These are phyloP conservation scores for Chaetura pelagica DNA, from an alignment of 2,113 vertebrate species.

Conservation along the genomic window DNA sequence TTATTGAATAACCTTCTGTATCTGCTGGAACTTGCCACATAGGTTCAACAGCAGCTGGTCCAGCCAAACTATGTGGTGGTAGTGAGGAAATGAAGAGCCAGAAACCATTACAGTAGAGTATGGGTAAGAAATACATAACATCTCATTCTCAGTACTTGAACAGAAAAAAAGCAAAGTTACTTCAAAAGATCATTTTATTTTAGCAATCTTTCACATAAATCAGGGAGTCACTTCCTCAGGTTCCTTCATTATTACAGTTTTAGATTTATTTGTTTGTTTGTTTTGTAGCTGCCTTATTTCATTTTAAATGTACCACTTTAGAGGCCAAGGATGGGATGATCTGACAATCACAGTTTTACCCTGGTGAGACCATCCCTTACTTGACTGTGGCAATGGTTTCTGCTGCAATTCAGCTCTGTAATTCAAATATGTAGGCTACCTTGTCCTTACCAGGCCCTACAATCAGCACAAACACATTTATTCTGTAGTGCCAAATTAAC, in stretches of 20 bases:
- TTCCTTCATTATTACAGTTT: background rate
- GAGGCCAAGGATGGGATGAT: background rate
- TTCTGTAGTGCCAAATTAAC: background rate
- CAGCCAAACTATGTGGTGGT: fast-evolving
- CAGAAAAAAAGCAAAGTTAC: background rate
- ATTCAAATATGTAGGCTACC: background rate
- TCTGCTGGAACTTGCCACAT: background rate
- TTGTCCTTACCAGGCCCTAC: background rate
- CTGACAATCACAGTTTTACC: background rate
- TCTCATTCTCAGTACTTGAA: no score
- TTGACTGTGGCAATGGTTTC: background rate
- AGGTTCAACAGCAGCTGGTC: background rate
- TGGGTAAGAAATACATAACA: background rate
- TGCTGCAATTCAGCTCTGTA: background rate
- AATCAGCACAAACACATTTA: background rate
- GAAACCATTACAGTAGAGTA: background rate
- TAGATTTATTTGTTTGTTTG: background rate
- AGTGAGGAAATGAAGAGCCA: background rate
- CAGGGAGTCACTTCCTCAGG: background rate
- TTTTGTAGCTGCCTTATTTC: background rate
- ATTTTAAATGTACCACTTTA: background rate
- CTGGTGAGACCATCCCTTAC: background rate
- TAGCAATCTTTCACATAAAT: background rate
- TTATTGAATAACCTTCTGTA: fast-evolving
- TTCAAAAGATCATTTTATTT: background rate